Base-by-base conservation (phyloP, 1,140 invertebrate genomes). In the Drosophila setifemur region DNA sequence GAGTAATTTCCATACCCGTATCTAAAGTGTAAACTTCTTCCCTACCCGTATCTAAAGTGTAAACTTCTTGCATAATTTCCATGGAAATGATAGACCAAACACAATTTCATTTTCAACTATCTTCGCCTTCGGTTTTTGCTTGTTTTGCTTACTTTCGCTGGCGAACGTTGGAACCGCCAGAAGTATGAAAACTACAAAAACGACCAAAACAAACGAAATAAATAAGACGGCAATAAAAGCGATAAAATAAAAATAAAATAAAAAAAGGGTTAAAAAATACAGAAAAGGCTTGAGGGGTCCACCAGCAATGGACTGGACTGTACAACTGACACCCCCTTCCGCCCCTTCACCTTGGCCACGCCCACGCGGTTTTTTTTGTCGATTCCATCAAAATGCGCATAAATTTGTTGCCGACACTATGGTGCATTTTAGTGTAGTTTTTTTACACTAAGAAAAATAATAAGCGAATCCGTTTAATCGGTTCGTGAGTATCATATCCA, bases 341-440 rank as follows among this genome's bases (percentile, higher is more conserved):
- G 8, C 29, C 16, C 16, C 2, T 1, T 4, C 7, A 50, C 35
- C 40, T 57, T n/a, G 33, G 21, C 64, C 70, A 72, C 79, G 71
- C 81, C 79, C 79, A 79, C 79, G 39, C 71, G 26, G 49, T 42
- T 55, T 50, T 55, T 50, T 82, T 72, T 45, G 68, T 37, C 53
- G 79, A 78, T 85, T 73, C 55, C 52, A 86, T 85, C 79, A 78
- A 79, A 85, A 86, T 85, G 79, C 81, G 77, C 79, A 85, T 85
- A 85, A 85, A 85, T 85, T 85, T 85, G 40, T 68, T 50, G 35
- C 43, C 64, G 7, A 43, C 52, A 12, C 40, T 53, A 40, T 60
- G 25, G 37, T 25, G 25, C 33, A n/a, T 26, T 21, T 18, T 14
- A 29, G 50, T 40, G 39, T 12, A 12, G 19, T 57, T 43, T 45